Percentiles rank a stretch among this genome's conserved stretches.
Conservation (phyloP, 2,113 vertebrate species). For the Charadrius vociferus region DNA sequence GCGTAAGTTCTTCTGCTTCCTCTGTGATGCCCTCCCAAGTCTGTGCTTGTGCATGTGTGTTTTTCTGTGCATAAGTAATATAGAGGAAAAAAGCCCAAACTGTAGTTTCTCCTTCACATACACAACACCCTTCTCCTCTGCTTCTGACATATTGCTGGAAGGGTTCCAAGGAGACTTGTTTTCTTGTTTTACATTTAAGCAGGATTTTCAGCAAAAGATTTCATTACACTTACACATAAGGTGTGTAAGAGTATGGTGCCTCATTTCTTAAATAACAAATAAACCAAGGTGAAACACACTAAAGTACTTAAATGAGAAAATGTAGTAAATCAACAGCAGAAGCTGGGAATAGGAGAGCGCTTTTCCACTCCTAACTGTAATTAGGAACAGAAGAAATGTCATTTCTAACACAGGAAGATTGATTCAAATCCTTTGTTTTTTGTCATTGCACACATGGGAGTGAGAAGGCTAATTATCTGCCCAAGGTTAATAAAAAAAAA, state of each 20-base stretch:
- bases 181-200: slow-evolving; percentile 2
- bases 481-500: not conserved
- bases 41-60: not conserved
- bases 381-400: not conserved
- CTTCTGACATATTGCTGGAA: slow-evolving; percentile 37
- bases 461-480: not conserved
- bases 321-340: not conserved
- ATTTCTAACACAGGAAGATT: not conserved
- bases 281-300: not conserved
- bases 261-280: not conserved
- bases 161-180: slow-evolving; percentile 6
- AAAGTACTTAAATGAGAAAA: not conserved
- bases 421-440: not conserved
- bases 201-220: not conserved
- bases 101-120: slow-evolving; percentile 14
- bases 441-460: not conserved
- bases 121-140: slow-evolving; percentile 35
- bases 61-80: not conserved
- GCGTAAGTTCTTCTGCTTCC: not conserved
- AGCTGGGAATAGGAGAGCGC: not conserved
- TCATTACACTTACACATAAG: not conserved
- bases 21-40: not conserved
- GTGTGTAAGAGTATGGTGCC: not conserved
- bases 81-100: not conserved
- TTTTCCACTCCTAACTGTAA: not conserved